Percentiles rank a stretch among this genome's conserved stretches.
phyloP scores from a whole-genome alignment of 2,797 vertebrate species.

The Muraenolepis orangiensis region DNA sequence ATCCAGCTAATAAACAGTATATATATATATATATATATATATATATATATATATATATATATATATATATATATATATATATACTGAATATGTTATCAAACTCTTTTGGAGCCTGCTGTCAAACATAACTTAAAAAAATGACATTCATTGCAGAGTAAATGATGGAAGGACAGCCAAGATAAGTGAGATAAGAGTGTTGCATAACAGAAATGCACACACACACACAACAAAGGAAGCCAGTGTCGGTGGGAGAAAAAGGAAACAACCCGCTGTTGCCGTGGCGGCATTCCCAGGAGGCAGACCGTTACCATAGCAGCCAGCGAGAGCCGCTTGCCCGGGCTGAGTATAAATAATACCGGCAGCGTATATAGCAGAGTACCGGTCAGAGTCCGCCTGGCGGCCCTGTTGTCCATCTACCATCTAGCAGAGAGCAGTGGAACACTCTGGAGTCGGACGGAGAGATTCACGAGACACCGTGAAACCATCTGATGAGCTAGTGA shows the following conservation, averaged over 20 bases:
- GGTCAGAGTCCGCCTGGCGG: constrained; percentile 53
- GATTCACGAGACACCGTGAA: not conserved
- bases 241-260: constrained; percentile 15
- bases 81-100: too few relatives aligned
- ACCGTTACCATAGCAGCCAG: constrained; percentile 60
- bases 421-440: constrained; percentile 55
- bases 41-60: too few relatives aligned
- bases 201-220: not conserved
- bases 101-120: too few relatives aligned
- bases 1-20: too few relatives aligned
- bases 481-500: not conserved
- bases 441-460: constrained; percentile 36
- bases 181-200: not conserved
- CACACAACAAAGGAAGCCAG: constrained; percentile 12
- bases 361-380: constrained; percentile 53
- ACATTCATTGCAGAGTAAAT: not conserved
- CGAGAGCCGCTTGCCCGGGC: constrained; percentile 38
- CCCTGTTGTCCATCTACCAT: constrained; percentile 55
- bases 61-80: too few relatives aligned
- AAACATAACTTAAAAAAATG: too few relatives aligned
- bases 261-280: constrained; percentile 26
- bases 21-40: too few relatives aligned
- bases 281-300: constrained; percentile 25
- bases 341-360: not conserved
- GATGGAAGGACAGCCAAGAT: not conserved